These are phyloP conservation scores for Cecropterus lyciades DNA, from an alignment of 1,140 invertebrate genomes.

Conservation along the genomic window DNA sequence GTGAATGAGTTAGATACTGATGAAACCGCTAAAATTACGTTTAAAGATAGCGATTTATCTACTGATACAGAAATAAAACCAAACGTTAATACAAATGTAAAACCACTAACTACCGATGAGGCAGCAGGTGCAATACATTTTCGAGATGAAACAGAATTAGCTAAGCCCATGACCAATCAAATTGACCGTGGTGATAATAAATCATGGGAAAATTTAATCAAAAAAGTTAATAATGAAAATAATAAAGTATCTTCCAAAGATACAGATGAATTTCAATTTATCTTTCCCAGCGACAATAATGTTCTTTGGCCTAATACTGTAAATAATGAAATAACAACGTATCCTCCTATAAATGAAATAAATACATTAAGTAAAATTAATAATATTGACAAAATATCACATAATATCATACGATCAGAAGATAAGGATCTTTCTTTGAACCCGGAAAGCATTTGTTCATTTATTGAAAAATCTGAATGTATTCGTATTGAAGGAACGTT, in stretches of 20 bases:
- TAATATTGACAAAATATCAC: conserved; percentile 9
- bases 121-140: conserved; percentile 38
- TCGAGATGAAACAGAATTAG: conserved; percentile 38
- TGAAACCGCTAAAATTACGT: conserved; percentile 67
- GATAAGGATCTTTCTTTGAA: conserved; percentile 40
- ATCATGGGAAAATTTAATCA: neutral
- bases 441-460: conserved; percentile 67
- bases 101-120: conserved; percentile 25
- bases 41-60: conserved; percentile 47
- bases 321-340: conserved; percentile 7
- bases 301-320: conserved; percentile 37
- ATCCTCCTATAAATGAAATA: neutral
- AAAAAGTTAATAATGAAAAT: conserved; percentile 1
- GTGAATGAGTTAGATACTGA: conserved; percentile 67
- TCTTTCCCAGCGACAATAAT: conserved; percentile 53
- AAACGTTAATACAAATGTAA: conserved; percentile 2
- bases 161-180: conserved; percentile 25
- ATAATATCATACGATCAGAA: conserved; percentile 40
- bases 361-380: conserved; percentile 9
- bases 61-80: neutral
- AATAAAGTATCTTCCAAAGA: conserved; percentile 21
- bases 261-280: conserved; percentile 49
- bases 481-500: conserved; percentile 43
- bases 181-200: conserved; percentile 19
- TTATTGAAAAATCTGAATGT: conserved; percentile 58